phyloP scores from a whole-genome alignment of 1,140 invertebrate species.

The Rhysida immarginata region DNA sequence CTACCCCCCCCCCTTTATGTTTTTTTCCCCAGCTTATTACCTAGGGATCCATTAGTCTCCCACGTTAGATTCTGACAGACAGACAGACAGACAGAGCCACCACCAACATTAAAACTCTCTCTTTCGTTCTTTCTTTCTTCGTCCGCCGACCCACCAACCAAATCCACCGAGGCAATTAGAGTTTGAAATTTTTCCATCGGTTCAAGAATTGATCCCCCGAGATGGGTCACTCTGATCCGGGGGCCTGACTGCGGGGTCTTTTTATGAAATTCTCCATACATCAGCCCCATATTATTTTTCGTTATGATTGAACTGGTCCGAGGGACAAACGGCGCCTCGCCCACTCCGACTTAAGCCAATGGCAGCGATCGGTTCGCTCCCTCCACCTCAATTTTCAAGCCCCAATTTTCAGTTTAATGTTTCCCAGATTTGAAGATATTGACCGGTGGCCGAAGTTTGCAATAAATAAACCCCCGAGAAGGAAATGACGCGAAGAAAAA shows the following conservation, averaged over 20 bases:
- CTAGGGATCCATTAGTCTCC: background rate
- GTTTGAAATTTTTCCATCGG: slow-evolving; percentile 6
- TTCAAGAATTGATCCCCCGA: background rate
- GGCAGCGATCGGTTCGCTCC: background rate
- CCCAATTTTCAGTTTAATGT: slow-evolving; percentile 5
- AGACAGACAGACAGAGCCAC: too few species aligned
- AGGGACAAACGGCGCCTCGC: background rate
- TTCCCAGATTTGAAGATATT: slow-evolving; percentile 2
- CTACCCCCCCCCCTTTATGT: background rate
- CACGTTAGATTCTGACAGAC: too few species aligned
- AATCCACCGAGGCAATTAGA: background rate
- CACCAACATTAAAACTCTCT: too few species aligned
- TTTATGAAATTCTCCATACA: slow-evolving; percentile 7
- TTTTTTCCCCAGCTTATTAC: too few species aligned
- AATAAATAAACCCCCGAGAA: background rate
- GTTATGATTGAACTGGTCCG: background rate
- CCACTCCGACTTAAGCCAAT: background rate
- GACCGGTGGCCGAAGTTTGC: background rate
- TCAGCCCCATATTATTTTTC: slow-evolving; percentile 2
- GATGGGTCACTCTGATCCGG: background rate
- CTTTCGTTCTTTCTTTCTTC: background rate
- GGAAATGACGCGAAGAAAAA: too few species aligned
- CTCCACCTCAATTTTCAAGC: background rate
- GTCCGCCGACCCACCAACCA: too few species aligned
- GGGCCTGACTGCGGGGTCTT: background rate